Percentiles rank a stretch among this genome's conserved stretches.
Conservation (phyloP, 2,797 vertebrate species). For the Notolepis coatsorum region DNA sequence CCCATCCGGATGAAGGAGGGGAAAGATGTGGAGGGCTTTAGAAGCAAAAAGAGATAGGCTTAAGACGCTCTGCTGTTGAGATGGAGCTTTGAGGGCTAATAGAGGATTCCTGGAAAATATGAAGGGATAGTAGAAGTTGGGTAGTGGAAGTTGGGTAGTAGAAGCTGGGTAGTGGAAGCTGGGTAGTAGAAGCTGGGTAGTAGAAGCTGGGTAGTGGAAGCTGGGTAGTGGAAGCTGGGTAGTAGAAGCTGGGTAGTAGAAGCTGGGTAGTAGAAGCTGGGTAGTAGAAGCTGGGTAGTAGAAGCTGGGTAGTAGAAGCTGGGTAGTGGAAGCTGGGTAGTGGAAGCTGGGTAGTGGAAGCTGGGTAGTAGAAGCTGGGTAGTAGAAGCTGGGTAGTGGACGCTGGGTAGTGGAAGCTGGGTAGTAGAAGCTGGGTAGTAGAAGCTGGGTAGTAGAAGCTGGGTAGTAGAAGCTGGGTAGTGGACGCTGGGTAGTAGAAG, state of each 20-base stretch:
- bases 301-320: too few relatives aligned
- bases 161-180: conserved; percentile 57
- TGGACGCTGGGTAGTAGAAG: too few relatives aligned
- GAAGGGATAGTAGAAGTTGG: conserved; percentile 59
- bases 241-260: conserved; percentile 53
- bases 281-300: conserved; percentile 50
- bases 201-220: conserved; percentile 51
- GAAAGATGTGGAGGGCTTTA: conserved; percentile 63
- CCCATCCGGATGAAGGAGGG: conserved; percentile 65
- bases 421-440: conserved; percentile 50
- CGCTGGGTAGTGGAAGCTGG: too few relatives aligned
- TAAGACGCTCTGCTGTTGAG: conserved; percentile 65
- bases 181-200: too few relatives aligned
- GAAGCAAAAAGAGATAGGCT: conserved; percentile 64
- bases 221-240: too few relatives aligned
- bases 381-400: too few relatives aligned
- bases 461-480: conserved; percentile 44
- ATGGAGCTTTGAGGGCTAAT: conserved; percentile 69
- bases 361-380: conserved; percentile 44
- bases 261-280: too few relatives aligned
- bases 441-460: too few relatives aligned
- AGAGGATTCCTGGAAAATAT: conserved; percentile 62
- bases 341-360: too few relatives aligned
- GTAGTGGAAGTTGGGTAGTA: too few relatives aligned
- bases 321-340: conserved; percentile 44